Evolutionary conservation across 2,113 vertebrate genomes (phyloP).

Genomic region (Lamprologus sp.): DNA sequence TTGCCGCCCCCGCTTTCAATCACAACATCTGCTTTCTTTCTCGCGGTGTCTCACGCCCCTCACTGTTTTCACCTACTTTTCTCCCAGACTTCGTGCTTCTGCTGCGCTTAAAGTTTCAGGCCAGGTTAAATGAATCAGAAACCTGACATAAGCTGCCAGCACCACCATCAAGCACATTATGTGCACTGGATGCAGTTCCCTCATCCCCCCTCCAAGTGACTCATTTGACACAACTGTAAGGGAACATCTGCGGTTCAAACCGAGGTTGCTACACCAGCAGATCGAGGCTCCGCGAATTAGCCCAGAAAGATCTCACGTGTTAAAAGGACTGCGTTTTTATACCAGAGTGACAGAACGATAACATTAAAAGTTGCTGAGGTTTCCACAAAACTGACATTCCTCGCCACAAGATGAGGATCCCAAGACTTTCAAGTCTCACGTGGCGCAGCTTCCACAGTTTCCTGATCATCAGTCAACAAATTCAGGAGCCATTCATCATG

Average conservation of each 20-base stretch:
- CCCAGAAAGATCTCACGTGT: neutral
- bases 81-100: neutral
- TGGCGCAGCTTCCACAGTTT: slow-evolving; percentile 6
- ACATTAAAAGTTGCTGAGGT: neutral
- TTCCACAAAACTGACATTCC: neutral
- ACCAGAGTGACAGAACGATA: neutral
- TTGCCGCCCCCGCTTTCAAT: neutral
- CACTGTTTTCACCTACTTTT: neutral
- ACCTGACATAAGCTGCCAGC: neutral
- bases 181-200: slow-evolving; percentile 14
- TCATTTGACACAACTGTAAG: neutral
- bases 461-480: slow-evolving; percentile 27
- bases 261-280: neutral
- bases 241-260: slow-evolving; percentile 46
- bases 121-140: neutral
- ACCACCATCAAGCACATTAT: neutral
- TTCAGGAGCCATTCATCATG: slow-evolving; percentile 25
- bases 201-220: neutral
- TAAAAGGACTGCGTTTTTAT: neutral
- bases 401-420: neutral
- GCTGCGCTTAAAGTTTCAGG: neutral
- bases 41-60: neutral
- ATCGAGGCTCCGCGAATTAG: neutral
- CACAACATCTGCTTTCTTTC: slow-evolving; percentile 54
- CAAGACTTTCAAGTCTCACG: neutral